Conservation (phyloP, 2,888 invertebrate species). For the Ichneumoninae sp. region DNA sequence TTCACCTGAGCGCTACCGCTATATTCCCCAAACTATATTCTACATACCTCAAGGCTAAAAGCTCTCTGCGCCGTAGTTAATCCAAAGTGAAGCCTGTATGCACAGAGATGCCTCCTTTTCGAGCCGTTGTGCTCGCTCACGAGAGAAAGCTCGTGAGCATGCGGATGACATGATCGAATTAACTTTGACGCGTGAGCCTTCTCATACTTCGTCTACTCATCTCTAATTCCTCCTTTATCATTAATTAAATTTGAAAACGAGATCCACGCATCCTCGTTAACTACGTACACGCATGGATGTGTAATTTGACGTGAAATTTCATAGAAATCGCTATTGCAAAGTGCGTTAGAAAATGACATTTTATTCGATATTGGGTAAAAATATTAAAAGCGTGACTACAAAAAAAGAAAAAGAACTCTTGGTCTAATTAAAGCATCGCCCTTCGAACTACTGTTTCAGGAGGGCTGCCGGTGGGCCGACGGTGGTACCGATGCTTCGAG, state of each 20-base stretch:
- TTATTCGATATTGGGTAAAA: background rate
- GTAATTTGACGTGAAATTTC: background rate
- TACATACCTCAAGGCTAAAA: conserved; percentile 37
- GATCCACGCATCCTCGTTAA: background rate
- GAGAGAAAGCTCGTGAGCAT: conserved; percentile 54
- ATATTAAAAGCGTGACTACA: background rate
- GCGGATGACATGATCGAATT: conserved; percentile 61
- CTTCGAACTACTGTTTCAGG: conserved; percentile 85
- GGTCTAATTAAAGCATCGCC: conserved; percentile 62
- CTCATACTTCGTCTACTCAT: conserved; percentile 33
- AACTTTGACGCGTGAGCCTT: conserved; percentile 59
- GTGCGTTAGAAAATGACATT: background rate
- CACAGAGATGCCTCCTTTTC: conserved; percentile 51
- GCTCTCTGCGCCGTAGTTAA: conserved; percentile 45
- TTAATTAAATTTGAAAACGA: conserved; percentile 10
- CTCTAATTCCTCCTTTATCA: conserved; percentile 51
- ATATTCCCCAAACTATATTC: background rate
- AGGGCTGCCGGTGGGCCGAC: conserved; percentile 87
- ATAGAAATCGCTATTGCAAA: background rate
- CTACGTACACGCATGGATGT: background rate
- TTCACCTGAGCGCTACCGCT: background rate
- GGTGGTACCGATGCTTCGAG: conserved; percentile 88
- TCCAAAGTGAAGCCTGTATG: conserved; percentile 54
- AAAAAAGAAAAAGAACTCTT: conserved; percentile 8
- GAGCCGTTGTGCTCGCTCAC: conserved; percentile 29